Evolutionary conservation across 2,797 vertebrate species (phyloP), one percentile per base, ranked within the genome.

Genomic region (Antrozous pallidus): DNA sequence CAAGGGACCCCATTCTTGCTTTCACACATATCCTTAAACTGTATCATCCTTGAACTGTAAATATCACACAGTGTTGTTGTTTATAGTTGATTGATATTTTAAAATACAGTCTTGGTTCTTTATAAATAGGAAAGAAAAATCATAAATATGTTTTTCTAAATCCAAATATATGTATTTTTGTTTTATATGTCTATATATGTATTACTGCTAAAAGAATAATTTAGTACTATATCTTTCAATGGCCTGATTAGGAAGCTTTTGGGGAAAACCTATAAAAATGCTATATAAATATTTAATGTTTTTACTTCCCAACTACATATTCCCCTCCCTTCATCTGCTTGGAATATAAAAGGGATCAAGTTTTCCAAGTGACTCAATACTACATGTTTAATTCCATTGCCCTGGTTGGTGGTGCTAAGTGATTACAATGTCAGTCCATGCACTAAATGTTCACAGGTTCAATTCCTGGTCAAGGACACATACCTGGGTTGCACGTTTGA

Each of bases 361-460:
- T 82, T 91, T 92, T 92, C n/a, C 31, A 90, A 75, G 26, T 84
- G 24, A 80, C 9, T 91, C 13, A 91, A 38, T 54, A 54, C 38
- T 67, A 75, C 14, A 54, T n/a, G 5, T 86, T 94, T 74, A 47
- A 84, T 82, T 70, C 31, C 26, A 70, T 17, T 85, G 11, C 26
- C 11, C 56, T 58, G 56, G 56, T 12, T 58, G 5, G 56, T 58
- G 56, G 56, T 58, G 26, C 26, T 58, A 28, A 58, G 5, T 58
- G 56, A 0, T 58, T 58, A 28, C 56, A 28, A 26, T 58, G 56
- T 58, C 26, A 6, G 11, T 28, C 26, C 56, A 13, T 58, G 26
- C 24, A 58, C 26, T 58, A 11, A 58, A 58, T 5, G 5, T 58
- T 28, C 56, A 28, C 26, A 58, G 26, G 26, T 58, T 58, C 26